Conservation (phyloP, 2,797 vertebrate species). For the Mallotus villosus region DNA sequence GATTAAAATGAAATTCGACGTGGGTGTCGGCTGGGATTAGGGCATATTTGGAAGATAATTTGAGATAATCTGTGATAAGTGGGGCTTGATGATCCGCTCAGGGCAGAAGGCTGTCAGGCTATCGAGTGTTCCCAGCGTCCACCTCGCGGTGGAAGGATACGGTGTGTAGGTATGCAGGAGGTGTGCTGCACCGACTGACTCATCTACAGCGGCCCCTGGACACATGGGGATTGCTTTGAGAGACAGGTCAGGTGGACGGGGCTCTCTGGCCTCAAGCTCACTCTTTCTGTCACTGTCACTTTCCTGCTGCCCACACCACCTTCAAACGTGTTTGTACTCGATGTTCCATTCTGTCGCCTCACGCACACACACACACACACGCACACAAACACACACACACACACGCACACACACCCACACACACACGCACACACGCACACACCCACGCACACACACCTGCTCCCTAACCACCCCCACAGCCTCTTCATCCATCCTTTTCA, state of each 20-base stretch:
- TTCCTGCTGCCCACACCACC: not conserved
- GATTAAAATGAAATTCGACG: conserved; percentile 74
- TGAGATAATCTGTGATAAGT: conserved; percentile 61
- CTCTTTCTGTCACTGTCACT: conserved; percentile 5
- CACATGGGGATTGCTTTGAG: no score
- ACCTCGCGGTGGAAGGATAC: no score
- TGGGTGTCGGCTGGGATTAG: conserved; percentile 68
- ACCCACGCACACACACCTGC: conserved; percentile 6
- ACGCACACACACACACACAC: not conserved
- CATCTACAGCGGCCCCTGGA: no score
- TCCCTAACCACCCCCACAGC: conserved; percentile 20
- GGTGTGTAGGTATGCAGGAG: no score
- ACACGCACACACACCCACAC: not conserved
- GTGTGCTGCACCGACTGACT: no score
- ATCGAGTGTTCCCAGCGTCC: no score
- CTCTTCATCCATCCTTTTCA: conserved; percentile 72
- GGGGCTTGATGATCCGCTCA: conserved; percentile 33
- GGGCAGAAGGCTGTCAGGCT: no score
- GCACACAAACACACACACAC: not conserved
- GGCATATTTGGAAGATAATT: conserved; percentile 63
- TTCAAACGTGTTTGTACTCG: not conserved
- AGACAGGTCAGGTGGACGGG: no score
- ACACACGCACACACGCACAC: not conserved
- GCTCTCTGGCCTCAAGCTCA: not conserved
- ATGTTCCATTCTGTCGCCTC: not conserved